Conservation (phyloP, 2,888 invertebrate genomes). For the Macrosoma leucophasiata region DNA sequence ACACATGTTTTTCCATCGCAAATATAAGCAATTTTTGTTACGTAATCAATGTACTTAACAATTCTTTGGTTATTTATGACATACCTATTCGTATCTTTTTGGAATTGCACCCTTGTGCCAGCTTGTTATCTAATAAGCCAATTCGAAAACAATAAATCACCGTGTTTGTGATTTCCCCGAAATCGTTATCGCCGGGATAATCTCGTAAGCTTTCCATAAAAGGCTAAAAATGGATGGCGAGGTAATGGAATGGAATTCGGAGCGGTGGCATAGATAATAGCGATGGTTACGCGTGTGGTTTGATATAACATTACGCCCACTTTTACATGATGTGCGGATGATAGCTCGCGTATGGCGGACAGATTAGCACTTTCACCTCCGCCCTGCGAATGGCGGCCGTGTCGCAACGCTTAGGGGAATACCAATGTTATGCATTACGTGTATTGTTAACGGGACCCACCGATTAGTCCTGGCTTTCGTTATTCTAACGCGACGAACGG, state of each 20-base stretch:
- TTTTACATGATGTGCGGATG: conserved; percentile 32
- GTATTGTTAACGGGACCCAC: conserved; percentile 5
- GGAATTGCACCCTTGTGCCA: conserved; percentile 28
- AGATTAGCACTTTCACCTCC: conserved; percentile 64
- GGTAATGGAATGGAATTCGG: conserved; percentile 18
- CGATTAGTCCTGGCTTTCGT: conserved; percentile 8
- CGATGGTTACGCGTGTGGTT: conserved; percentile 25
- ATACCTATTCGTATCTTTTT: conserved; percentile 4
- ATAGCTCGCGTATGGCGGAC: conserved; percentile 40
- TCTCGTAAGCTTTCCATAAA: conserved; percentile 7
- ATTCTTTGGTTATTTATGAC: no score
- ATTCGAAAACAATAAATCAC: conserved; percentile 31
- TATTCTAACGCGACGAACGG: conserved; percentile 1
- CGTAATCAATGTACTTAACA: no score
- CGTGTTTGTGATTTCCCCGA: conserved; percentile 27
- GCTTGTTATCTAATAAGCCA: conserved; percentile 36
- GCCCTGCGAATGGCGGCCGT: conserved; percentile 45
- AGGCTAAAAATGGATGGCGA: conserved; percentile 20
- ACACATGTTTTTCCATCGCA: no score
- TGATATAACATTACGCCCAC: conserved; percentile 45
- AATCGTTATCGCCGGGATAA: conserved; percentile 18
- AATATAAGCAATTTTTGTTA: no score
- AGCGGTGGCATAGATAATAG: conserved; percentile 23
- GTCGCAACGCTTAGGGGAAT: conserved; percentile 36
- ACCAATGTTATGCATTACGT: conserved; percentile 14